Evolutionary conservation across 1,140 invertebrate genomes (phyloP).

Genomic region (Venturia canescens): DNA sequence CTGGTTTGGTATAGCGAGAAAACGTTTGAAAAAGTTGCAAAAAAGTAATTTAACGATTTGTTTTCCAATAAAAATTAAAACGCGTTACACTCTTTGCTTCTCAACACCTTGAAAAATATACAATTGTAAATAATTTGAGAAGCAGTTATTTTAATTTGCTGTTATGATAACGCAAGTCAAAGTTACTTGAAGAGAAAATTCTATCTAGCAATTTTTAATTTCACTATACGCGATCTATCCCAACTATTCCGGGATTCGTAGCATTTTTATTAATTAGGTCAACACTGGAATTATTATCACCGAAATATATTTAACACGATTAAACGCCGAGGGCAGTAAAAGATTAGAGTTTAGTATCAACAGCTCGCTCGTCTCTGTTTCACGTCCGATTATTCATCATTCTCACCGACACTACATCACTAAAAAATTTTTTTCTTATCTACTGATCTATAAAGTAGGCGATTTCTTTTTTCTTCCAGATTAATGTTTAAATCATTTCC

Average conservation of each 20-base stretch:
- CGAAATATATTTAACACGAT: conserved; percentile 39
- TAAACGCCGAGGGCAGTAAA: conserved; percentile 41
- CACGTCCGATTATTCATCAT: conserved; percentile 10
- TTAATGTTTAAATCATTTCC: too few species aligned
- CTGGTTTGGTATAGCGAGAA: background rate
- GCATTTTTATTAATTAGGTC: conserved; percentile 35
- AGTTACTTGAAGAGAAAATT: conserved; percentile 33
- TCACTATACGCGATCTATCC: background rate
- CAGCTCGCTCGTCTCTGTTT: conserved; percentile 13
- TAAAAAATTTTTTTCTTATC: background rate
- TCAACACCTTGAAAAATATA: conserved; percentile 4
- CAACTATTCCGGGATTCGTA: conserved; percentile 7
- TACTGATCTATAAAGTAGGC: background rate
- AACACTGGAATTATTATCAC: conserved; percentile 46
- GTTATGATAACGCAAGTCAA: background rate
- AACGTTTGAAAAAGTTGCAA: background rate
- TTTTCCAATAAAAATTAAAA: too few species aligned
- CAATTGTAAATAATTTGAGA: conserved; percentile 7
- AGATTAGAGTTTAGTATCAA: conserved; percentile 23
- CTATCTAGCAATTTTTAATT: background rate
- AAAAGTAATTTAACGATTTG: background rate
- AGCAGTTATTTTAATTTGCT: conserved; percentile 38
- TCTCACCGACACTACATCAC: background rate
- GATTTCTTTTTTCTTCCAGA: background rate
- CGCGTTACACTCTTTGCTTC: background rate